These are phyloP conservation scores for Nebria brevicollis DNA, from an alignment of 2,888 invertebrate genomes.

Conservation along the genomic window DNA sequence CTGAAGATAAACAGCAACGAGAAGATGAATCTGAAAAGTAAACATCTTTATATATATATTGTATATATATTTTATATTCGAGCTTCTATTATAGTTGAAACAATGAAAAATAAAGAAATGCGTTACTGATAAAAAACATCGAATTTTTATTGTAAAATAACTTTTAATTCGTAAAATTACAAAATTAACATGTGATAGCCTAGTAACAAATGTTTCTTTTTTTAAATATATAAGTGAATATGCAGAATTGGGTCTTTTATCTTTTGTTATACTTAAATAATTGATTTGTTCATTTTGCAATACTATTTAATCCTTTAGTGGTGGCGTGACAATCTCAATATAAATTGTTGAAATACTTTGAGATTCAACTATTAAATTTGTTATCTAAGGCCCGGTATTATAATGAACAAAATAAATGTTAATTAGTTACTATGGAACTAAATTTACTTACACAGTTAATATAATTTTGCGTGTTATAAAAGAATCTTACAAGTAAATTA, in stretches of 20 bases:
- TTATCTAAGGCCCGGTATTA: too few relatives aligned
- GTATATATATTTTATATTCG: not conserved
- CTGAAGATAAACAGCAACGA: not conserved
- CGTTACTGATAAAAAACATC: slow-evolving; percentile 7
- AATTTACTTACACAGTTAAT: too few relatives aligned
- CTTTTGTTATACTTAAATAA: not conserved
- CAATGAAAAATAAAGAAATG: not conserved
- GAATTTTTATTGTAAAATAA: slow-evolving; percentile 45
- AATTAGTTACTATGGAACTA: too few relatives aligned
- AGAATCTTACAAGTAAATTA: too few relatives aligned
- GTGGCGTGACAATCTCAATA: not conserved
- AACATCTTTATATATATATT: not conserved
- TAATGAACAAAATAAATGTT: too few relatives aligned
- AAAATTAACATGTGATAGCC: slow-evolving; percentile 28
- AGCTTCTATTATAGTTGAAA: not conserved
- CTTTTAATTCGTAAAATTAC: slow-evolving; percentile 35
- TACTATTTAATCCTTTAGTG: not conserved
- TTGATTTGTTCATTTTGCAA: not conserved
- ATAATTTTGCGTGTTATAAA: too few relatives aligned
- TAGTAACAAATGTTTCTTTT: slow-evolving; percentile 16
- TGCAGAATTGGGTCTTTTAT: slow-evolving; percentile 9
- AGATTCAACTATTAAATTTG: too few relatives aligned
- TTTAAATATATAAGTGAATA: slow-evolving; percentile 5
- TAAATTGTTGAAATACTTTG: too few relatives aligned
- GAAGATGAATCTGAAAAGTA: slow-evolving; percentile 11